These are phyloP conservation scores for Sepiola atlantica DNA, from an alignment of 2,888 invertebrate genomes.

Conservation along the genomic window DNA sequence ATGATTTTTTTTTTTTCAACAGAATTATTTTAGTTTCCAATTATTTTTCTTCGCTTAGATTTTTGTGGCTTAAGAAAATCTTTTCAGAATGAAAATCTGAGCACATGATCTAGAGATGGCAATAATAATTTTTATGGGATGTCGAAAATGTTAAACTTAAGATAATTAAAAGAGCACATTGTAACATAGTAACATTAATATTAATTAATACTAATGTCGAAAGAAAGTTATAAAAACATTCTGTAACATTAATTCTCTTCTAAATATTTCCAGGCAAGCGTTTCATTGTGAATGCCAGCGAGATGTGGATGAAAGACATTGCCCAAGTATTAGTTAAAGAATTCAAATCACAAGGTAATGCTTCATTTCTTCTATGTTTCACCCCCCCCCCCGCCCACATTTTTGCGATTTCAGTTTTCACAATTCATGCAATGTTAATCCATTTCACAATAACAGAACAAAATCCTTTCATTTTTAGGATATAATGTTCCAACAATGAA, in stretches of 20 bases:
- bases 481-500: constrained; percentile 74
- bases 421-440: not conserved
- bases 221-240: no score
- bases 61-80: not conserved
- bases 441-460: not conserved
- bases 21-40: not conserved
- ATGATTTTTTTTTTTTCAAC: not conserved
- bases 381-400: no score
- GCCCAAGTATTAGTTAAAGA: constrained; percentile 76
- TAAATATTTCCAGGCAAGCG: constrained; percentile 67
- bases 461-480: constrained; percentile 59
- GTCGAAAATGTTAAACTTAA: not conserved
- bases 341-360: constrained; percentile 75
- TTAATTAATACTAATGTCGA: no score
- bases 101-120: not conserved
- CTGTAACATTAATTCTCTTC: not conserved
- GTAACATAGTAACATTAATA: no score
- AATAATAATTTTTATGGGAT: not conserved
- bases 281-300: constrained; percentile 74
- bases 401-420: not conserved
- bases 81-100: not conserved
- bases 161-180: not conserved
- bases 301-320: constrained; percentile 77
- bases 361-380: not conserved
- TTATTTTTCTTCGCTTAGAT: not conserved